Base-by-base conservation (phyloP, 2,113 vertebrate species). In the Barbus barbus region DNA sequence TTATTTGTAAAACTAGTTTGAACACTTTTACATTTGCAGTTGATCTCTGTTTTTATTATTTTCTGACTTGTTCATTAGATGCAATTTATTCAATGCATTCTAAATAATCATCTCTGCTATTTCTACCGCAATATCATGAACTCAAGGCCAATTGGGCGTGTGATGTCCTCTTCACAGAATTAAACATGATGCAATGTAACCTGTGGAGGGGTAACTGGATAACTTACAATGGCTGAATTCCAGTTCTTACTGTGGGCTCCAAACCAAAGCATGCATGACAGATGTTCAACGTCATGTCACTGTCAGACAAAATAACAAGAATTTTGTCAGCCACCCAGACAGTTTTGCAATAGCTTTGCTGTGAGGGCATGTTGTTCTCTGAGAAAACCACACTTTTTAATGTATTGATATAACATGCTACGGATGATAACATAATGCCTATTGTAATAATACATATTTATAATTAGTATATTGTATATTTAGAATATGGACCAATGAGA, bases 241-340 rank as follows among this genome's bases (percentile, higher is more conserved):
- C 77, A 77, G 48, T 75, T 51, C 79, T 75, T 44, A 80, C 28
- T 77, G 69, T 28, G 14, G 53, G 33, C 69, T 83, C 63, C 77
- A 69, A 53, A 76, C 60, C 81, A 38, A 86, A 83, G 65, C 58
- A 13, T 76, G 87, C 46, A 7, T 76, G 87, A 77, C 84, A 88
- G 84, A 83, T 80, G 67, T 88, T 58, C 75, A 82, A 61, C 51
- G 77, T 86, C 77, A 81, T 72, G 84, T 83, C 72, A 46, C 61
- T 63, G 53, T 84, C 83, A 73, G 46, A 67, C 80, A 69, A 83
- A 85, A 83, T 60, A 83, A 63, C 53, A 53, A 65, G 61, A 38
- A 36, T 33, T 56, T 60, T 83, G 63, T 80, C 83, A 85, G 69
- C 51, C 56, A 60, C 79, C 60, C 58, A 81, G 63, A 33, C 28